These are phyloP conservation scores for Suillia variegata DNA, from an alignment of 2,888 invertebrate species.

Conservation along the genomic window DNA sequence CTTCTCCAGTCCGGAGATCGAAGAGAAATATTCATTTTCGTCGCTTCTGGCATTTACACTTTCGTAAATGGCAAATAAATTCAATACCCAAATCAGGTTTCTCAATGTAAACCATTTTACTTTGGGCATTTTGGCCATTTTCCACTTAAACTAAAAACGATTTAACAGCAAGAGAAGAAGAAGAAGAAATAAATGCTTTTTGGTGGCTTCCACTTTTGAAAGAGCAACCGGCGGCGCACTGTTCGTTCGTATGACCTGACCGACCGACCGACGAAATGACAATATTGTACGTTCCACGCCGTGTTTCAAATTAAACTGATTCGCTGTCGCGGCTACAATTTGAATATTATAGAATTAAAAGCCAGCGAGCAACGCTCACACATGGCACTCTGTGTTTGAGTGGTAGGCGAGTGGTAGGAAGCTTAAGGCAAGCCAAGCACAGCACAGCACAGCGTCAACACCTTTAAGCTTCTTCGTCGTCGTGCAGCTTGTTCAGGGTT, in stretches of 20 bases:
- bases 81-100: neutral
- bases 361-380: neutral
- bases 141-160: too few species aligned
- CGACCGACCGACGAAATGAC: neutral
- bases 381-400: neutral
- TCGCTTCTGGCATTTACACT: neutral
- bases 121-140: neutral
- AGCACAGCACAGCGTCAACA: too few species aligned
- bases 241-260: neutral
- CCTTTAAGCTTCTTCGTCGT: neutral
- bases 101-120: neutral
- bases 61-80: conserved; percentile 7
- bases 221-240: too few species aligned
- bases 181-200: neutral
- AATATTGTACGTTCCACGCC: conserved; percentile 14
- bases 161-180: too few species aligned
- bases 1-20: conserved; percentile 47
- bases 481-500: too few species aligned
- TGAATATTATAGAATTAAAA: neutral
- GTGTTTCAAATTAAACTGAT: conserved; percentile 20
- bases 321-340: neutral
- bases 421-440: neutral
- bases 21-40: conserved; percentile 48
- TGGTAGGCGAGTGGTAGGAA: neutral
- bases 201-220: too few species aligned